Evolutionary conservation across 2,888 invertebrate species (phyloP).

Genomic region (Pemphredon lugubris): DNA sequence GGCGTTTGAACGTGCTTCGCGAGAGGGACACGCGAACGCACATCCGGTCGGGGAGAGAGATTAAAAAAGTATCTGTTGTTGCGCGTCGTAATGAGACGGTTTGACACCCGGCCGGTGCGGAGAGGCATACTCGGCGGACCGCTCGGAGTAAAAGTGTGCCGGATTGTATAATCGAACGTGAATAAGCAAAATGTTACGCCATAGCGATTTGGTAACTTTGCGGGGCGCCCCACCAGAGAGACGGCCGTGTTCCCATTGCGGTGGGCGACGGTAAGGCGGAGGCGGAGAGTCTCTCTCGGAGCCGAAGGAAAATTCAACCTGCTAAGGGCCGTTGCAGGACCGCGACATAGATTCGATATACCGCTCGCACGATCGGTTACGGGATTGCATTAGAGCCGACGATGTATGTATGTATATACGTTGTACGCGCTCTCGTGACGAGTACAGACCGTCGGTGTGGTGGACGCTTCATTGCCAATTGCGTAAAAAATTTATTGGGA

Average conservation of each 20-base stretch:
- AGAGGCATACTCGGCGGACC: constrained; percentile 23
- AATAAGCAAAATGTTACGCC: constrained; percentile 81
- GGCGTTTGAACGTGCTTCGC: no score
- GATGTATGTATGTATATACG: no score
- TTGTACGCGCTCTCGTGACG: neutral
- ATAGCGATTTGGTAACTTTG: constrained; percentile 79
- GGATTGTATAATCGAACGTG: constrained; percentile 81
- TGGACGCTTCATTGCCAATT: neutral
- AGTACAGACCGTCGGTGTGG: no score
- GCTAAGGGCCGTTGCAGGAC: constrained; percentile 32
- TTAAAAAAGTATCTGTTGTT: constrained; percentile 1
- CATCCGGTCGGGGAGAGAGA: neutral
- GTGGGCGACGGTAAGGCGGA: constrained; percentile 52
- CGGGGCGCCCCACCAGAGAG: constrained; percentile 51
- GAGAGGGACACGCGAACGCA: no score
- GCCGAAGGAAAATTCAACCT: constrained; percentile 56
- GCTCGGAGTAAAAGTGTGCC: constrained; percentile 80
- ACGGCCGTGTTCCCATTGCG: constrained; percentile 75
- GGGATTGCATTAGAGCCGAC: constrained; percentile 24
- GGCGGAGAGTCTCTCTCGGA: constrained; percentile 24
- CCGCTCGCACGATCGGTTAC: constrained; percentile 38
- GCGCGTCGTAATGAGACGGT: neutral
- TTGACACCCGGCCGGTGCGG: constrained; percentile 1
- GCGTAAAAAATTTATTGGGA: neutral
- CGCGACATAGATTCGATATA: constrained; percentile 17